Percentiles rank a stretch among this genome's conserved stretches.
These are phyloP conservation scores for Cotesia glomerata DNA, from an alignment of 1,140 invertebrate genomes.

Conservation along the genomic window DNA sequence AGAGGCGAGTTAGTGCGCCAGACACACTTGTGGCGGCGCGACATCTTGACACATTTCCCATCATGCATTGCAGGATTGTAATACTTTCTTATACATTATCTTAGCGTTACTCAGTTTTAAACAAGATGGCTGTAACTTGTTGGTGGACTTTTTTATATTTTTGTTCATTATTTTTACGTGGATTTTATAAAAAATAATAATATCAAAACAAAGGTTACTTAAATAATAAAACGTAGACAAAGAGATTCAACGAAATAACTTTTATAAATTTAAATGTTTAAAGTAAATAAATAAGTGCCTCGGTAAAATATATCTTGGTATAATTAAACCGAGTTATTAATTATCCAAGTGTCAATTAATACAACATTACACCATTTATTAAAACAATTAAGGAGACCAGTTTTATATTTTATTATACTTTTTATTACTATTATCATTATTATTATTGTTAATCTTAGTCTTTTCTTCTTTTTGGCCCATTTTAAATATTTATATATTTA, in stretches of 20 bases:
- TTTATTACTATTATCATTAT: too few relatives aligned
- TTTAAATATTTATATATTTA: conserved; percentile 24
- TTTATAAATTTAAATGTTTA: too few relatives aligned
- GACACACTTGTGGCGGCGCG: too few relatives aligned
- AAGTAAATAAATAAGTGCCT: conserved; percentile 41
- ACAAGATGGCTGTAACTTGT: conserved; percentile 62
- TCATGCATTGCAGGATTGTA: too few relatives aligned
- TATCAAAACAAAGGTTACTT: neutral
- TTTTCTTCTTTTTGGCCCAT: too few relatives aligned
- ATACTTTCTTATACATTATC: too few relatives aligned
- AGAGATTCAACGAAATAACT: neutral
- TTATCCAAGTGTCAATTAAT: neutral
- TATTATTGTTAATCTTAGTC: neutral
- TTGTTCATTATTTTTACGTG: conserved; percentile 44
- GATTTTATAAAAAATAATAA: conserved; percentile 32
- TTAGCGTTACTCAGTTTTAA: neutral
- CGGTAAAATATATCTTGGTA: conserved; percentile 9
- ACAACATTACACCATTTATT: neutral
- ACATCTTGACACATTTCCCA: too few relatives aligned
- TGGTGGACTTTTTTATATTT: conserved; percentile 50
- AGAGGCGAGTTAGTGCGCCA: too few relatives aligned
- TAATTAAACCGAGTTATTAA: neutral
- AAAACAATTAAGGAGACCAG: neutral
- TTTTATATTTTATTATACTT: too few relatives aligned
- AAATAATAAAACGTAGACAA: neutral